These are phyloP conservation scores for Lonchura striata DNA, from an alignment of 2,113 vertebrate genomes.

Conservation along the genomic window DNA sequence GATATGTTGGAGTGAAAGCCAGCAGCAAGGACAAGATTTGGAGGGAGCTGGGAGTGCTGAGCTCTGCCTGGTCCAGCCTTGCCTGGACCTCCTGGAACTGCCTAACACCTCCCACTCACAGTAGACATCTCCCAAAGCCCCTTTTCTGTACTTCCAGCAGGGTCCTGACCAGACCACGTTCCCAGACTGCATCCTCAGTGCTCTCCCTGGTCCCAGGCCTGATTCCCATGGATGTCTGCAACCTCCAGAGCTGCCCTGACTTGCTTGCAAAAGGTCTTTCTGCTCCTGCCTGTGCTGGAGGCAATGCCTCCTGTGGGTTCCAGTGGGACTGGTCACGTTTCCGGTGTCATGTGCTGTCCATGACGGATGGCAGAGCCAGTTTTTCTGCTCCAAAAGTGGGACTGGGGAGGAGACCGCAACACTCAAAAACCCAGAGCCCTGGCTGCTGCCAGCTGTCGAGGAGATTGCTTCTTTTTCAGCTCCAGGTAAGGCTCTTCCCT, in stretches of 20 bases:
- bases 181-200: neutral
- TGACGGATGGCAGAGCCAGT: neutral
- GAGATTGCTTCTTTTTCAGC: neutral
- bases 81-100: neutral
- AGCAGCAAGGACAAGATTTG: neutral
- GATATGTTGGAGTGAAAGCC: constrained; percentile 17
- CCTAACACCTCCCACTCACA: neutral
- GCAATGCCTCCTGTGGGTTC: neutral
- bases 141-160: neutral
- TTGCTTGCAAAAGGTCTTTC: neutral
- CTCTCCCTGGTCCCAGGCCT: neutral
- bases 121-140: neutral
- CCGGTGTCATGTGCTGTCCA: neutral
- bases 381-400: constrained; percentile 34
- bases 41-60: neutral
- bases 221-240: neutral
- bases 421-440: neutral
- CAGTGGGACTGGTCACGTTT: neutral
- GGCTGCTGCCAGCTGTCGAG: neutral
- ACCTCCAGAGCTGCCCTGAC: neutral
- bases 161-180: neutral
- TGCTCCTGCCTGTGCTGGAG: neutral
- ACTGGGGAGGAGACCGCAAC: constrained; percentile 15
- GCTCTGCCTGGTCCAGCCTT: neutral
- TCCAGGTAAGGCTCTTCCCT: neutral